These are phyloP conservation scores for Anhinga anhinga DNA, from an alignment of 2,113 vertebrate genomes.

Conservation along the genomic window DNA sequence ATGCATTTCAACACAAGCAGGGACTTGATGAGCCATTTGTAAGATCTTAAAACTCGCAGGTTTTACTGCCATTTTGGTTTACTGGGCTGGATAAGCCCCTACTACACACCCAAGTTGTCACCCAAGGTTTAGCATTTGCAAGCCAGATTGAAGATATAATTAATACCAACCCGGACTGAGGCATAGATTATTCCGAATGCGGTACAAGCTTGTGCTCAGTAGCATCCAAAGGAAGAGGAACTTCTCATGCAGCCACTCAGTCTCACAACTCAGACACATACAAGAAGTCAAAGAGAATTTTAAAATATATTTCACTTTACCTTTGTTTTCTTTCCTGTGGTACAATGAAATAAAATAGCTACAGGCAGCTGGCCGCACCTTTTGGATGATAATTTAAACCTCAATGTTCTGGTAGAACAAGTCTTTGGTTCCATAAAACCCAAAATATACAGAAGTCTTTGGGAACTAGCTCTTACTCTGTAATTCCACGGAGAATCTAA, in stretches of 20 bases:
- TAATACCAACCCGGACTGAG: background rate
- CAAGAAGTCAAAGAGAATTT: background rate
- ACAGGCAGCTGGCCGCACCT: background rate
- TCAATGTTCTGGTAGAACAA: background rate
- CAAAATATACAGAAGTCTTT: background rate
- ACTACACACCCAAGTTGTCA: background rate
- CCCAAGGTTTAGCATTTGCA: background rate
- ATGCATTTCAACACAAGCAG: background rate
- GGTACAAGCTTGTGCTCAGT: background rate
- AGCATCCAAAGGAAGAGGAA: background rate
- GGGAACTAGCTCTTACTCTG: background rate
- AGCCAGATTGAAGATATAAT: background rate
- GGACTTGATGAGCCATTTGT: background rate
- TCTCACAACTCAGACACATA: background rate
- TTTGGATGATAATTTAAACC: slow-evolving; percentile 1
- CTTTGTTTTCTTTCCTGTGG: background rate
- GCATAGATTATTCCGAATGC: background rate
- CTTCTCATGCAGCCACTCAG: background rate
- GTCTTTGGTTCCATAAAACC: background rate
- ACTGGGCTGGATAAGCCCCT: background rate
- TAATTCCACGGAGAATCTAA: background rate
- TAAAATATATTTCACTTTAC: background rate
- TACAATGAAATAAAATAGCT: background rate
- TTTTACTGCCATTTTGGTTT: background rate
- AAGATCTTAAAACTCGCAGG: background rate